Evolutionary conservation across 1,140 invertebrate genomes (phyloP), one percentile per base, ranked within the genome.

Genomic region (Cyphomyrmex costatus): DNA sequence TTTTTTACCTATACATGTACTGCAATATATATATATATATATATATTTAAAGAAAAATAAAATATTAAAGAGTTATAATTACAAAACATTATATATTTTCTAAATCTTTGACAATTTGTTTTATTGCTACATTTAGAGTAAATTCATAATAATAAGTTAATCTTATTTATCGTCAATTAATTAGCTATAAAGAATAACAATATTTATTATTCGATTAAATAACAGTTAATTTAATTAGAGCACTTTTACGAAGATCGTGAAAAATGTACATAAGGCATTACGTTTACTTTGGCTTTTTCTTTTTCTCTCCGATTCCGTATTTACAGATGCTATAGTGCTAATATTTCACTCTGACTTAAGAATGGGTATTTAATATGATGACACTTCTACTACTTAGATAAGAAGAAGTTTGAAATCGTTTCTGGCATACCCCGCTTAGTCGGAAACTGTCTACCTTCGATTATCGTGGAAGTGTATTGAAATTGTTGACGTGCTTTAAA

Each of bases 321-420:
- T 84, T 88, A 30, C 66, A 79, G 61, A 84, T 89, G 24, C 21
- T 82, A 7, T 60, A 46, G 30, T 71, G 63, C 60, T 65, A 66
- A 90, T 91, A 91, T 89, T 91, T 91, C 87, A 91, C 49, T 87
- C 66, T 60, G 21, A 12, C n/a, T 65, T 76, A 90, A 85, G 58
- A 51, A 89, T 65, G 19, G 42, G 53, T 88, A 65, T 49, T 88
- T 88, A 90, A 66, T 63, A 78, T 27, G 30, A 6, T 82, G 90
- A 78, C 87, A 83, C 82, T 74, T 60, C 86, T 42, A 42, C 36
- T 42, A 71, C 53, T 61, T 71, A 90, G 90, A 91, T 91, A 91
- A 91, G 89, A 73, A 33, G 60, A 70, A 36, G 60, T 77, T 77
- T 49, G 58, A 90, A 91, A 87, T 85, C 46, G 16, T 89, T 80